Base-by-base conservation (phyloP, 2,797 vertebrate genomes). In the Lophotriccus pileatus region DNA sequence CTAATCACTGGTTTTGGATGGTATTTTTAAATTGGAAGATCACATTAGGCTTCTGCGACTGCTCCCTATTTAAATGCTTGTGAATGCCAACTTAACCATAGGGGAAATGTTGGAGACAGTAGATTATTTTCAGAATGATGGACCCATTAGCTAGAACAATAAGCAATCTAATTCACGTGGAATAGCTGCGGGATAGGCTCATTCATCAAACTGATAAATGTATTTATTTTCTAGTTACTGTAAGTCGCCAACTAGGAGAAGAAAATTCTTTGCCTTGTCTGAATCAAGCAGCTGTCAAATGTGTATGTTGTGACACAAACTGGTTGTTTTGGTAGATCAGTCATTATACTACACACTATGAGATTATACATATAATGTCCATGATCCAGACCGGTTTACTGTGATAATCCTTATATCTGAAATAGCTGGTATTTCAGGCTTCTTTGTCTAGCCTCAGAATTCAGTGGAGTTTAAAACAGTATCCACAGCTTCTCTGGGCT, bases 111-210 rank as follows among this genome's bases (percentile, higher is more conserved):
- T 94, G 76, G 75, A 92, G 83, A 59, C 79, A 53, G 89, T 55
- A 87, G 84, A 94, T 93, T 81, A 91, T 94, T 94, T 92, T 52
- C 76, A 82, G 59, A 96, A 86, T 90, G 89, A 96, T 92, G 89
- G 92, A 88, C 44, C 79, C 74, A 94, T 96, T 92, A 95, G 79
- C 67, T 92, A 81, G 62, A 95, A 92, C 91, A 95, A 87, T 92
- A 92, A 94, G 84, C 84, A 81, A 32, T 69, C n/a, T 91, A 81
- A 89, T 96, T 52, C 50, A 85, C 27, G 14, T 79, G 52, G 67
- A 78, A 88, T 87, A 92, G 87, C 82, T 87, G 76, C 62, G 73
- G 92, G 89, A 55, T 89, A 67, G 62, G 27, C 66, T 92, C 87
- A 56, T 96, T 96, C 73, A 89, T 97, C 94, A 94, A 58, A 56